Conservation (phyloP, 2,797 vertebrate genomes). For the Spinus pinus region DNA sequence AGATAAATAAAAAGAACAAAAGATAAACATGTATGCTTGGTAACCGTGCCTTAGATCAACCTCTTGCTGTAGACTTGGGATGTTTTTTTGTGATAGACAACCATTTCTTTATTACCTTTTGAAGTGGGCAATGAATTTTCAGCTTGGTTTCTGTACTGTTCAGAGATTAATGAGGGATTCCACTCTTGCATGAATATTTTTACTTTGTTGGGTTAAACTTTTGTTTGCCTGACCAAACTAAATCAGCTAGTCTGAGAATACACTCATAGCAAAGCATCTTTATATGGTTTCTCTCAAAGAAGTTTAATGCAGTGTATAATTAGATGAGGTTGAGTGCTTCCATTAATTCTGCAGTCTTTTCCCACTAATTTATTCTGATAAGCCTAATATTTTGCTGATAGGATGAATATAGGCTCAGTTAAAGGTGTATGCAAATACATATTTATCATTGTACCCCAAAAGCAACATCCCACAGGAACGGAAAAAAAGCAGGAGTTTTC, state of each 20-base stretch:
- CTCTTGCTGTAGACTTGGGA: not conserved
- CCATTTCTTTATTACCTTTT: not conserved
- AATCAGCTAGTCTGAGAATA: not conserved
- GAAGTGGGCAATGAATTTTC: not conserved
- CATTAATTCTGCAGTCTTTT: constrained; percentile 12
- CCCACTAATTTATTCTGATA: not conserved
- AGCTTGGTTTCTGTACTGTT: not conserved
- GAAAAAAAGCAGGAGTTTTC: not conserved
- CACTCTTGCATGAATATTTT: not conserved
- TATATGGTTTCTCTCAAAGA: not conserved
- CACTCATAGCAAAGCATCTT: not conserved
- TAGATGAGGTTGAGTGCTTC: constrained; percentile 30
- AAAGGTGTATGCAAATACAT: not conserved
- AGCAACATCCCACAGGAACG: not conserved
- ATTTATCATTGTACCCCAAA: not conserved
- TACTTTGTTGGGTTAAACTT: not conserved
- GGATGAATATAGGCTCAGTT: not conserved
- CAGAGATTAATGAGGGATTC: not conserved
- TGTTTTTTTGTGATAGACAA: not conserved
- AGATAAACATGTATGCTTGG: not conserved
- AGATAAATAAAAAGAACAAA: not conserved
- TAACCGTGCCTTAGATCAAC: not conserved
- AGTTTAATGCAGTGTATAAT: constrained; percentile 30
- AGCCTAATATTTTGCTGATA: not conserved
- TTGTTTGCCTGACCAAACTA: not conserved